Conservation (phyloP, 2,888 invertebrate species). For the Tenthredo scrophulariae region DNA sequence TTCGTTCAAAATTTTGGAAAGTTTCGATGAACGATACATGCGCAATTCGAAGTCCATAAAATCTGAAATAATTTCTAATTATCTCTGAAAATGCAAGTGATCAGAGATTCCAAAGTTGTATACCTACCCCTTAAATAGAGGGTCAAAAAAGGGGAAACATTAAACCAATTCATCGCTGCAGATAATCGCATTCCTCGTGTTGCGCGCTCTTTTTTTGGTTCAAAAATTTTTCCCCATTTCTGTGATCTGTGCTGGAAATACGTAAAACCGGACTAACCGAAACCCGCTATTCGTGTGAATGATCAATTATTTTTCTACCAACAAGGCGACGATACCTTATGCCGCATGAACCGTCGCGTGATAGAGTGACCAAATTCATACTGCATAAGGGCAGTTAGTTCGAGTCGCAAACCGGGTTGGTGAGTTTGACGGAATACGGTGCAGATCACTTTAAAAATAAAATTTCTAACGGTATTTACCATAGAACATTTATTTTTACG, state of each 20-base stretch:
- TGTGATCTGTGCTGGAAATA: background rate
- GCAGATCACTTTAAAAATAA: background rate
- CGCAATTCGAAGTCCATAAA: too few species aligned
- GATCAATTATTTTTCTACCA: conserved; percentile 46
- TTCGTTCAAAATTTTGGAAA: too few species aligned
- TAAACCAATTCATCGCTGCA: conserved; percentile 1
- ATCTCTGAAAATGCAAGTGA: background rate
- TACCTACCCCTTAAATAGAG: background rate
- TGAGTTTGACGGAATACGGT: background rate
- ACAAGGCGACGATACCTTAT: conserved; percentile 38
- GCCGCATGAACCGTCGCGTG: conserved; percentile 15
- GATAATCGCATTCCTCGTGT: conserved; percentile 3
- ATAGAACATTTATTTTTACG: background rate
- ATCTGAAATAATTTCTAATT: background rate
- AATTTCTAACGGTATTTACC: background rate
- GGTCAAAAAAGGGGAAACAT: background rate
- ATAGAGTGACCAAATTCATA: conserved; percentile 11
- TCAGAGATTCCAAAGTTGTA: background rate
- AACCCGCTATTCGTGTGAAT: background rate
- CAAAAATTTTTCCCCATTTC: background rate
- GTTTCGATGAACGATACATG: too few species aligned
- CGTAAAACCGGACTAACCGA: background rate
- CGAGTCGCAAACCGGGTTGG: background rate
- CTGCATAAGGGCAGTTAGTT: background rate
- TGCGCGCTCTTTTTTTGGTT: background rate